Evolutionary conservation across 53 echinoderm and acorn worm species (phyloP).

Genomic region (Antedon mediterranea): DNA sequence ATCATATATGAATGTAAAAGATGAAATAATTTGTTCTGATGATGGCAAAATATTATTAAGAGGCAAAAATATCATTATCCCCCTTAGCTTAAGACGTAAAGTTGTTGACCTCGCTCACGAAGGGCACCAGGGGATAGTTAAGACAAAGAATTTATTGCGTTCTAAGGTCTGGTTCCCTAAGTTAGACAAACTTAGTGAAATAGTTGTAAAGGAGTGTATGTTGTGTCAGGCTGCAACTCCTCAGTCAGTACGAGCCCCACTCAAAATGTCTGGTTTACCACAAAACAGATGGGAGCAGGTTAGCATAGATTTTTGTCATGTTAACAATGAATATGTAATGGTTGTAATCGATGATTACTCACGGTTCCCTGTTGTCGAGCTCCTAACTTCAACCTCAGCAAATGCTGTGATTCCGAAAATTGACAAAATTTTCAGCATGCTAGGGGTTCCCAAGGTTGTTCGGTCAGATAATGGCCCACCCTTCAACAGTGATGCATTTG

Average conservation of each 20-base stretch:
- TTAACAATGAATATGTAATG: constrained; percentile 16
- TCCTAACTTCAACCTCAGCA: constrained; percentile 24
- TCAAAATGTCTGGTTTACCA: background rate
- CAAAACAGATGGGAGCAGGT: background rate
- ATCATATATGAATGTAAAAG: background rate
- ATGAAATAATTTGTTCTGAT: background rate
- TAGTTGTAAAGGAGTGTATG: background rate
- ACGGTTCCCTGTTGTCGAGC: constrained; percentile 21
- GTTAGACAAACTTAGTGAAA: background rate
- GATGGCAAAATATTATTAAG: background rate
- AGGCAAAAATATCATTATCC: background rate
- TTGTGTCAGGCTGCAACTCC: background rate
- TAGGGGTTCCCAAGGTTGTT: constrained; percentile 18
- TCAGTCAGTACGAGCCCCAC: background rate
- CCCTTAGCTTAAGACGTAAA: background rate
- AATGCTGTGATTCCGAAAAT: constrained; percentile 29
- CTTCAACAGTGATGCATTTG: constrained; percentile 20
- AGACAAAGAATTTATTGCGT: background rate
- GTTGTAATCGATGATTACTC: constrained; percentile 21
- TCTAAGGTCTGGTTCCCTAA: background rate
- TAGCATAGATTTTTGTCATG: background rate
- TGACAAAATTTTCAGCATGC: constrained; percentile 16
- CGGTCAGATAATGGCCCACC: constrained; percentile 24
- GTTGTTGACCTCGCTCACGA: background rate
- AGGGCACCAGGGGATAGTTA: background rate